A percentile compares a stretch with the other conserved stretches of the same genome.
Evolutionary conservation across 2,797 vertebrate genomes (phyloP).

Genomic region (Anisognathus igniventris): DNA sequence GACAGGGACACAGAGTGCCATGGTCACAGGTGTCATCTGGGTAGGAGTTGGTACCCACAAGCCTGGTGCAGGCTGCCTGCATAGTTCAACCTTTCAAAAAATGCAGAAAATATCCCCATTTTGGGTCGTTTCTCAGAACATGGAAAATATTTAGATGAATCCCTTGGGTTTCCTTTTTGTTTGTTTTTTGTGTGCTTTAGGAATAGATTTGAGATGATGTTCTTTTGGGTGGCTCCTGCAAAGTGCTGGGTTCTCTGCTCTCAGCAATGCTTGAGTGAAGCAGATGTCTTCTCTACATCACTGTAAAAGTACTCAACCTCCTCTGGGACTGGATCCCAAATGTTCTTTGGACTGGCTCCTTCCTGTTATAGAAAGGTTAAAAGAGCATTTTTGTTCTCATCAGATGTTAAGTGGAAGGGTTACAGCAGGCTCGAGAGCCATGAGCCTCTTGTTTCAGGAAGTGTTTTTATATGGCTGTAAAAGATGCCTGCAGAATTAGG

Average conservation of each 20-base stretch:
- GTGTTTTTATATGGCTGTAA: background rate
- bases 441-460: background rate
- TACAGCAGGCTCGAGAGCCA: background rate
- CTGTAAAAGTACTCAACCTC: background rate
- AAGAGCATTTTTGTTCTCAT: background rate
- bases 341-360: background rate
- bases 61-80: background rate
- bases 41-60: background rate
- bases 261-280: background rate
- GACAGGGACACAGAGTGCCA: fast-evolving
- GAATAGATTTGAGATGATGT: background rate
- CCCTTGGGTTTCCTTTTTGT: background rate
- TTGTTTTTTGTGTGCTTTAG: background rate
- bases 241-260: background rate
- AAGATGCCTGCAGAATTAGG: background rate
- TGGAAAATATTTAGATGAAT: background rate
- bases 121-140: background rate
- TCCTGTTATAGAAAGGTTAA: background rate
- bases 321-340: background rate
- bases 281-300: background rate
- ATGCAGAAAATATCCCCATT: background rate
- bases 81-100: background rate
- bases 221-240: background rate
- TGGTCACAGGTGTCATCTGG: background rate
- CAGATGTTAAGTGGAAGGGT: background rate